phyloP scores from a whole-genome alignment of 2,888 invertebrate genomes.

The Acrobasis consociella region DNA sequence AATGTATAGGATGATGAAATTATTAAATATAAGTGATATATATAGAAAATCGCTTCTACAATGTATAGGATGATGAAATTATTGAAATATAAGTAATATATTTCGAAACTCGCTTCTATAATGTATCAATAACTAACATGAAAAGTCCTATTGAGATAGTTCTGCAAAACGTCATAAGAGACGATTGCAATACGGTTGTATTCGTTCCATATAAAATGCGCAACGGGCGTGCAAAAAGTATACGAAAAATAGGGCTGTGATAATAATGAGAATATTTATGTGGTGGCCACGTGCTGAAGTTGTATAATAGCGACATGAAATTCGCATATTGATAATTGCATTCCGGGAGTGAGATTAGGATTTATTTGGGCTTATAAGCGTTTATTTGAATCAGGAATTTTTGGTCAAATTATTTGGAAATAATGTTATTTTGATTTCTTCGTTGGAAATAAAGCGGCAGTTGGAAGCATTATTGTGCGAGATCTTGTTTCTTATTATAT shows the following conservation, averaged over 20 bases:
- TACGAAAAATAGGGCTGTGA: conserved; percentile 62
- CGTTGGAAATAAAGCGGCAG: background rate
- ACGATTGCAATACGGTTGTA: background rate
- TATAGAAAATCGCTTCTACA: too few relatives aligned
- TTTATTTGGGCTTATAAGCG: conserved; percentile 36
- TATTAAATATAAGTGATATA: too few relatives aligned
- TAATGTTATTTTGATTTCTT: background rate
- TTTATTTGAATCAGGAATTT: conserved; percentile 30
- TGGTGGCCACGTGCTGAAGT: conserved; percentile 75
- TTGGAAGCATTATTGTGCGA: too few relatives aligned
- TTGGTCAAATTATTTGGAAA: background rate
- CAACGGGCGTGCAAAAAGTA: conserved; percentile 63
- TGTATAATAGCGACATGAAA: conserved; percentile 71
- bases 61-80: too few relatives aligned
- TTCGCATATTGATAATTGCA: conserved; percentile 75
- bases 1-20: too few relatives aligned
- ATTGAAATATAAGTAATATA: too few relatives aligned
- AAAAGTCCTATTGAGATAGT: too few relatives aligned
- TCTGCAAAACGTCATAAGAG: conserved; percentile 11
- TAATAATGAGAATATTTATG: conserved; percentile 81
- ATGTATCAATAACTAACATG: too few relatives aligned
- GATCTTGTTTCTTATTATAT: too few relatives aligned
- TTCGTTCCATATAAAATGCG: conserved; percentile 62
- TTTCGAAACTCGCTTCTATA: too few relatives aligned
- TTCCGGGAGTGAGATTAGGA: conserved; percentile 44